These are phyloP conservation scores for Adoxophyes honmai DNA, from an alignment of 1,140 invertebrate species.

Conservation along the genomic window DNA sequence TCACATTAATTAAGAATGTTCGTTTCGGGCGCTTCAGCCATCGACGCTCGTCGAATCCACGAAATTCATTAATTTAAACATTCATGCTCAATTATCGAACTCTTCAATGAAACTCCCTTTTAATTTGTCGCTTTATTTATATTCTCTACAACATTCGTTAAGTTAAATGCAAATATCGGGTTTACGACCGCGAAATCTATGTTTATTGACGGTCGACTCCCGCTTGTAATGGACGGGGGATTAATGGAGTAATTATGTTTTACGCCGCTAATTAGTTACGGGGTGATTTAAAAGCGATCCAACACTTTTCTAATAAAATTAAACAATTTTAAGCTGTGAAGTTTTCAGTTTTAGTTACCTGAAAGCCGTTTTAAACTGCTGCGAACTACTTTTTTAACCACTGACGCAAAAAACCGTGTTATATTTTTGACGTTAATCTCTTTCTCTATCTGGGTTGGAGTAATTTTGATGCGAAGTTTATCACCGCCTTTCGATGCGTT, in stretches of 20 bases:
- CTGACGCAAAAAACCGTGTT: no score
- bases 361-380: neutral
- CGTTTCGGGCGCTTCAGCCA: constrained; percentile 45
- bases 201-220: constrained; percentile 25
- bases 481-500: no score
- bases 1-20: constrained; percentile 69
- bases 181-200: constrained; percentile 27
- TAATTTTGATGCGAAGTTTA: no score
- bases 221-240: constrained; percentile 19
- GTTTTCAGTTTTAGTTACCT: neutral
- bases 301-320: neutral
- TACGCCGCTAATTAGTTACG: constrained; percentile 26
- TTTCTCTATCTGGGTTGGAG: no score
- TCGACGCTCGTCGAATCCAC: constrained; percentile 43
- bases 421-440: no score
- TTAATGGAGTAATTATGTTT: constrained; percentile 35
- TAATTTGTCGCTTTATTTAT: constrained; percentile 67
- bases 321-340: neutral
- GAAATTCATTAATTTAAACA: constrained; percentile 71
- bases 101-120: constrained; percentile 64
- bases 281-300: constrained; percentile 16
- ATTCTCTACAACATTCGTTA: constrained; percentile 32
- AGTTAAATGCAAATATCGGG: constrained; percentile 37
- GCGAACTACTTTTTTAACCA: constrained; percentile 1
- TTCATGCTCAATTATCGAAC: constrained; percentile 71